phyloP scores from a whole-genome alignment of 2,888 invertebrate species.

The Globia sparganii region DNA sequence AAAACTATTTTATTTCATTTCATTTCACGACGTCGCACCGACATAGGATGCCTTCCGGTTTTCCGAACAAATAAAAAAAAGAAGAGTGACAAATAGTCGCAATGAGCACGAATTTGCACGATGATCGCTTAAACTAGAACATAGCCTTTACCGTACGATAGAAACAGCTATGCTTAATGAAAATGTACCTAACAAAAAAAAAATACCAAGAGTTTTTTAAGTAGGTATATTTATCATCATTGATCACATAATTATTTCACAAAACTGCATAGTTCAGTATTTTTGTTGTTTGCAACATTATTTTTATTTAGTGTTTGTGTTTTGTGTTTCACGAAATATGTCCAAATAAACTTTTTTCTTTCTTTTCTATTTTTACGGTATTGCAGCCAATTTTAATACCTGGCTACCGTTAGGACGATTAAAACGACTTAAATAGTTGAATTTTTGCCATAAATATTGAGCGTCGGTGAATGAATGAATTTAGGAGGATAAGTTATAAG shows the following conservation, averaged over 20 bases:
- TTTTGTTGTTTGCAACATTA: too few species aligned
- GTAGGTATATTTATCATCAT: neutral
- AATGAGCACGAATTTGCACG: accelerated
- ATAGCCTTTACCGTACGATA: too few species aligned
- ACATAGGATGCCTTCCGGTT: too few species aligned
- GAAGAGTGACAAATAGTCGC: too few species aligned
- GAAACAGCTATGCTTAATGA: neutral
- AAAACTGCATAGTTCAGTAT: neutral
- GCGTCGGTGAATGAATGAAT: slow-evolving; percentile 11
- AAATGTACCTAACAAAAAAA: neutral
- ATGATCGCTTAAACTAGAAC: neutral
- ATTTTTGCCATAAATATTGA: slow-evolving; percentile 27
- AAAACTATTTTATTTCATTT: too few species aligned
- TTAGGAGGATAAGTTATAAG: neutral
- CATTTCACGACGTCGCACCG: too few species aligned
- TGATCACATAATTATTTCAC: too few species aligned
- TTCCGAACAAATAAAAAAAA: neutral
- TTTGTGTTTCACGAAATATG: too few species aligned
- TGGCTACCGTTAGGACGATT: neutral
- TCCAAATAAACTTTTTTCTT: too few species aligned
- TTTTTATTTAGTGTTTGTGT: too few species aligned
- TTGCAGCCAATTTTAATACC: slow-evolving; percentile 16
- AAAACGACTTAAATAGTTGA: slow-evolving; percentile 11
- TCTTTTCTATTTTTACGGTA: too few species aligned
- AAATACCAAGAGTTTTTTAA: neutral